These are phyloP conservation scores for Plagodis pulveraria DNA, from an alignment of 2,888 invertebrate genomes.

Conservation along the genomic window DNA sequence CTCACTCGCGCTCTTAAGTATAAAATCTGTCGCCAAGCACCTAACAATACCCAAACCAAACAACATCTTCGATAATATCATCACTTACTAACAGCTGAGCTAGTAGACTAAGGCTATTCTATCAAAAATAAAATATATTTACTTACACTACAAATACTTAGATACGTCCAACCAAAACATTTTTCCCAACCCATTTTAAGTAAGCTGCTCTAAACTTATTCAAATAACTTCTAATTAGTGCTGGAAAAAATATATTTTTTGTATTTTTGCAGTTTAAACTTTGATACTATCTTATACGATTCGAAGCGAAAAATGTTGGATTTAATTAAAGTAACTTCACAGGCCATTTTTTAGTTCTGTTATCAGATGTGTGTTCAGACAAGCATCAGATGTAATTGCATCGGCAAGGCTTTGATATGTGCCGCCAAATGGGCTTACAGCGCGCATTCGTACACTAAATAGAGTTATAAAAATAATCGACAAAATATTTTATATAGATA, in stretches of 20 bases:
- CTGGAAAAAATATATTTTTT: constrained; percentile 57
- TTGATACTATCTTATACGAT: constrained; percentile 54
- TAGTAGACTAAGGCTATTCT: neutral
- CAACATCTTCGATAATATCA: no score
- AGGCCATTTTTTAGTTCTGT: constrained; percentile 66
- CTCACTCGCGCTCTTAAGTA: no score
- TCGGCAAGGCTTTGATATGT: constrained; percentile 63
- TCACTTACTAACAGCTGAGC: neutral
- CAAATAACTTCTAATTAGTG: constrained; percentile 57
- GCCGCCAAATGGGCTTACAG: constrained; percentile 62
- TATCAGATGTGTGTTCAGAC: constrained; percentile 75
- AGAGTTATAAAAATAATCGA: constrained; percentile 23
- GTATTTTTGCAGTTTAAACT: constrained; percentile 44
- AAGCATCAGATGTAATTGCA: constrained; percentile 77
- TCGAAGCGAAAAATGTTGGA: constrained; percentile 60
- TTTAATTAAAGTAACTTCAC: constrained; percentile 75
- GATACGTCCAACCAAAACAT: constrained; percentile 1
- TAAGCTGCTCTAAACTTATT: constrained; percentile 44
- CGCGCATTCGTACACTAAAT: constrained; percentile 30
- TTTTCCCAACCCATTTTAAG: constrained; percentile 14
- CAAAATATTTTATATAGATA: constrained; percentile 10
- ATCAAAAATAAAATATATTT: neutral
- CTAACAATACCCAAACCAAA: no score
- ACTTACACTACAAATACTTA: neutral
- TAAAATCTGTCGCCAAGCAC: no score